Base-by-base conservation (phyloP, 2,888 invertebrate genomes). In the Hydropsyche betteni region DNA sequence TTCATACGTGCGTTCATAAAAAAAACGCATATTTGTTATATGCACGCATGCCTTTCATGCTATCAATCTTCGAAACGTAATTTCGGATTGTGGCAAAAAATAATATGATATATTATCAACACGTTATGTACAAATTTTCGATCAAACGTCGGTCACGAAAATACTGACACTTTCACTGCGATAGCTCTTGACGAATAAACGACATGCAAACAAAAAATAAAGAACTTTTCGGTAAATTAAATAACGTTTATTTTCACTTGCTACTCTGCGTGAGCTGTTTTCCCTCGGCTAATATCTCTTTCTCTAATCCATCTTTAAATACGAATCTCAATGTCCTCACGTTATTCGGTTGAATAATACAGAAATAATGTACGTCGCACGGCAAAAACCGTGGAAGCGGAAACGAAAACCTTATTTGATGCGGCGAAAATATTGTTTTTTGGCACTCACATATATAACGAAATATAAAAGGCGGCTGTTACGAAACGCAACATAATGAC, bases 81-180 rank as follows among this genome's bases (percentile, higher is more conserved):
- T 64, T 64, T 64, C 1, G 34, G n/a, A 64, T 64, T 36, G 64
- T 64, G 36, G 64, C 34, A 64, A 64, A 64, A 64, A 64, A 64
- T 64, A 64, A 64, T 64, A 64, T 64, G 64, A 64, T 64, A 64
- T 64, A 64, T 64, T 64, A 64, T 64, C 64, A 64, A 64, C 36
- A 33, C 64, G 64, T 64, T 64, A 64, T 36, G 64, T 64, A 64
- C 64, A 64, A 64, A 64, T 36, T 64, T 64, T 64, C 64, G 36
- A 64, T 64, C 64, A 36, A 64, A 64, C 64, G 64, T 64, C 36
- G 36, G 64, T 64, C 64, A 64, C 64, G 64, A 64, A n/a, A 64
- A 64, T 64, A 5, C 34, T 36, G 34, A 64, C 64, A 64, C 64
- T 64, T 64, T 64, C 64, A 64, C 64, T 64, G 64, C 64, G 64